A percentile compares a stretch with the other conserved stretches of the same genome.
phyloP scores from a whole-genome alignment of 2,888 invertebrate genomes.

The Entomobrya proxima region DNA sequence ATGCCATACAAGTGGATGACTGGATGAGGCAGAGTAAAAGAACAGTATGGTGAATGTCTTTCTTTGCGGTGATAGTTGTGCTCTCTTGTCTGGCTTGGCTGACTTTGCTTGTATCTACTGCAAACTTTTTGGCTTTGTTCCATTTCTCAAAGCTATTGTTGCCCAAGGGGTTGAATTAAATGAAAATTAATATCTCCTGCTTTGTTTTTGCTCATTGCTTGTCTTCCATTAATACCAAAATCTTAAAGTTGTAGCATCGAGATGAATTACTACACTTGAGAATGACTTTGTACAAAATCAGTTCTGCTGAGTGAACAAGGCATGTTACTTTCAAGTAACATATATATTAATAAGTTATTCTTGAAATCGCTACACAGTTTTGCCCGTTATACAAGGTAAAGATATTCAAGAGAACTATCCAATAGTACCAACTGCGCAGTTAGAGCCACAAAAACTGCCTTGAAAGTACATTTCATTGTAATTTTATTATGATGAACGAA shows the following conservation, averaged over 20 bases:
- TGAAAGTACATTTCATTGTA: too few relatives aligned
- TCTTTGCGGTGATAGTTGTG: neutral
- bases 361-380: too few relatives aligned
- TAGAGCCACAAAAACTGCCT: too few relatives aligned
- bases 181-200: slow-evolving; percentile 45
- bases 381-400: too few relatives aligned
- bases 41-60: slow-evolving; percentile 15
- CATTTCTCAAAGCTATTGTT: slow-evolving; percentile 29
- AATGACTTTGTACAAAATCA: too few relatives aligned
- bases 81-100: neutral
- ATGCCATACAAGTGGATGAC: neutral
- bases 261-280: slow-evolving; percentile 18
- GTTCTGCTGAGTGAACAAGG: too few relatives aligned
- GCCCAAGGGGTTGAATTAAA: slow-evolving; percentile 44
- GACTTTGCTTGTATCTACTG: too few relatives aligned
- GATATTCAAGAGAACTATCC: too few relatives aligned
- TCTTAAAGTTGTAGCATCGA: neutral
- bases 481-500: too few relatives aligned
- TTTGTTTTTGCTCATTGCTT: slow-evolving; percentile 35
- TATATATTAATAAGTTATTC: too few relatives aligned
- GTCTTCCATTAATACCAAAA: slow-evolving; percentile 10
- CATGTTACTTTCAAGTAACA: too few relatives aligned
- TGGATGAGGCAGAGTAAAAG: neutral
- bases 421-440: too few relatives aligned
- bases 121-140: slow-evolving; percentile 44